phyloP scores from a whole-genome alignment of 2,797 vertebrate species.

The Ateles fusciceps region DNA sequence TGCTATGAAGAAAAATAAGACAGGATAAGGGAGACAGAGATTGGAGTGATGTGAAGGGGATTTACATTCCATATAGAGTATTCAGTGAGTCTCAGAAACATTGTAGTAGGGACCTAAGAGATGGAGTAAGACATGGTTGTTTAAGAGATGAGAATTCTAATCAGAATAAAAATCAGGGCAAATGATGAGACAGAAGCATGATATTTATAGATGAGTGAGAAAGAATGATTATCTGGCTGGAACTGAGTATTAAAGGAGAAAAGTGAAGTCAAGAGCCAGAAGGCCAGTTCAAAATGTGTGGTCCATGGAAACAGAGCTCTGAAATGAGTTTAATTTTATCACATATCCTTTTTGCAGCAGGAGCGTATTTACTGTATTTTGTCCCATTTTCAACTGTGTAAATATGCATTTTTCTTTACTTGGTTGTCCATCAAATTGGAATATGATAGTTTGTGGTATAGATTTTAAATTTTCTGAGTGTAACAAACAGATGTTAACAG shows the following conservation, averaged over 20 bases:
- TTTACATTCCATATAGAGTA: not conserved
- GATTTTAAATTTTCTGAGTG: not conserved
- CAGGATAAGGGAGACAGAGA: accelerated
- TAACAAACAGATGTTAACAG: not conserved
- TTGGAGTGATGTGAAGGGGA: not conserved
- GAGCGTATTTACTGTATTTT: not conserved
- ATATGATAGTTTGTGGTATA: not conserved
- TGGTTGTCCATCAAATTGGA: not conserved
- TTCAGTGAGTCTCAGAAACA: not conserved
- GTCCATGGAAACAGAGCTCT: not conserved
- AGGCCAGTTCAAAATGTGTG: not conserved
- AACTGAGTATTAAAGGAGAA: not conserved
- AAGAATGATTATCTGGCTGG: not conserved
- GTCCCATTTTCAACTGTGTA: not conserved
- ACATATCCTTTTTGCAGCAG: not conserved
- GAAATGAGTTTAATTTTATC: not conserved
- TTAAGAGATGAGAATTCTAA: not conserved
- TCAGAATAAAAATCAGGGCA: not conserved
- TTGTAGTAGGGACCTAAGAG: not conserved
- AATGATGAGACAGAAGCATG: not conserved
- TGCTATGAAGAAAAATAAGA: not conserved
- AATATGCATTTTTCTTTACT: not conserved
- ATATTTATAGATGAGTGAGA: not conserved
- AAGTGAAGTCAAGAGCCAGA: not conserved
- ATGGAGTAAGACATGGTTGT: not conserved